phyloP scores from a whole-genome alignment of 35 echinoderm and acorn worm genomes.

The Acanthaster planci region DNA sequence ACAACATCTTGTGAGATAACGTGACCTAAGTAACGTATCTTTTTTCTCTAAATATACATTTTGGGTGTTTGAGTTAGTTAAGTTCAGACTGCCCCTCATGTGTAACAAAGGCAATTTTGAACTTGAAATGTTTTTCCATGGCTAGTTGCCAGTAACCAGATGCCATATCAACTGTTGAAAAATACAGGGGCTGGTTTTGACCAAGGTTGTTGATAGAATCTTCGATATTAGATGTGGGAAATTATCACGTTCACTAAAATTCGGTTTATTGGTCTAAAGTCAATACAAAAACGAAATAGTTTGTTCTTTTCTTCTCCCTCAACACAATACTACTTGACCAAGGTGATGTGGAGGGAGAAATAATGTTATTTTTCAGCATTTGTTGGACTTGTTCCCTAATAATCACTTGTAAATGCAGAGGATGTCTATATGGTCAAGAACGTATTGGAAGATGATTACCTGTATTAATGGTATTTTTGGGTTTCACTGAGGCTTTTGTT shows the following conservation, averaged over 20 bases:
- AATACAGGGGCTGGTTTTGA: not conserved
- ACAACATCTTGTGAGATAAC: conserved; percentile 7
- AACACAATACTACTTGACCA: not conserved
- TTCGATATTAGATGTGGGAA: not conserved
- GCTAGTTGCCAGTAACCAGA: too few species aligned
- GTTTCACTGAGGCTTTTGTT: not conserved
- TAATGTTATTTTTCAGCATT: not conserved
- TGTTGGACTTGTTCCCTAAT: not conserved
- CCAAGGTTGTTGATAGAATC: not conserved
- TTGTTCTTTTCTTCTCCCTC: not conserved
- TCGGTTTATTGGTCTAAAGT: not conserved
- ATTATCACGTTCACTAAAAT: not conserved
- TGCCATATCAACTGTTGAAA: not conserved
- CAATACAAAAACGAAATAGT: not conserved
- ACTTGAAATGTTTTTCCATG: too few species aligned
- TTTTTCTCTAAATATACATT: not conserved
- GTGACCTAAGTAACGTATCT: conserved; percentile 18
- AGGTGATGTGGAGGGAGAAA: not conserved
- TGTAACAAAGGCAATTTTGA: too few species aligned
- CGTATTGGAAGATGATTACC: not conserved
- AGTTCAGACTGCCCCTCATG: too few species aligned
- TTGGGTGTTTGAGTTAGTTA: conserved; percentile 47
- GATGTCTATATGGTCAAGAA: not conserved
- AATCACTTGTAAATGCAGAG: not conserved
- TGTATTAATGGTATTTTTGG: not conserved